These are phyloP conservation scores for Sakesphorus luctuosus DNA, from an alignment of 2,113 vertebrate genomes.

Conservation along the genomic window DNA sequence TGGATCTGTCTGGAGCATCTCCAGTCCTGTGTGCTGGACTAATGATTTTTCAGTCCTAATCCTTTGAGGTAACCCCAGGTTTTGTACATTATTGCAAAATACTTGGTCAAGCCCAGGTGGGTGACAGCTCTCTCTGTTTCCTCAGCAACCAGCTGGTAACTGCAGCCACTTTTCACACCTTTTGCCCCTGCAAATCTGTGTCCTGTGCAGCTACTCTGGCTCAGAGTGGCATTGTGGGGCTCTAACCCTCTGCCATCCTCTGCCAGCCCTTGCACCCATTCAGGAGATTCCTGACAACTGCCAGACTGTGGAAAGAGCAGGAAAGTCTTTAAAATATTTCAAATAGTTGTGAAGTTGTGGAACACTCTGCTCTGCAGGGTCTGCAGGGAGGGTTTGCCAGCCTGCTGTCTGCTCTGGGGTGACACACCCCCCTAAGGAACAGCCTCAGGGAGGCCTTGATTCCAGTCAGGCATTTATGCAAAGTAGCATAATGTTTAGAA, in stretches of 20 bases:
- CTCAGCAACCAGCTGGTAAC: not conserved
- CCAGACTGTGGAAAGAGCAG: not conserved
- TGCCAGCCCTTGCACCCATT: not conserved
- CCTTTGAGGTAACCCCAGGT: not conserved
- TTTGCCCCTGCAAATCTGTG: not conserved
- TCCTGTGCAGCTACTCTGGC: not conserved
- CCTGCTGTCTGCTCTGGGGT: not conserved
- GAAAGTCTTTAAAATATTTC: not conserved
- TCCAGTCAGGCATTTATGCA: not conserved
- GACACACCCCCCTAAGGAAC: not conserved
- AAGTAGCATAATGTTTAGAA: not conserved
- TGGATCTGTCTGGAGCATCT: not conserved
- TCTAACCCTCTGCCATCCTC: not conserved
- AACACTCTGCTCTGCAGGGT: not conserved
- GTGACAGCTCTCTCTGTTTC: not conserved
- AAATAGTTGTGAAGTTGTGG: not conserved
- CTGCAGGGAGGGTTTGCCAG: not conserved
- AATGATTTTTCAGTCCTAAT: not conserved
- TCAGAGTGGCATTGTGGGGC: too few relatives aligned
- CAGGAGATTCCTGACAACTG: not conserved
- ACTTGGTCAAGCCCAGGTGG: not conserved
- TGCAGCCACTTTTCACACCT: not conserved
- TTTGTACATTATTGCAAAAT: not conserved
- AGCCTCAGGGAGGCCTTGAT: not conserved
- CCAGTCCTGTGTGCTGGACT: not conserved